A percentile compares a stretch with the other conserved stretches of the same genome.
Conservation (phyloP, 2,113 vertebrate species). For the Pitta sordida region DNA sequence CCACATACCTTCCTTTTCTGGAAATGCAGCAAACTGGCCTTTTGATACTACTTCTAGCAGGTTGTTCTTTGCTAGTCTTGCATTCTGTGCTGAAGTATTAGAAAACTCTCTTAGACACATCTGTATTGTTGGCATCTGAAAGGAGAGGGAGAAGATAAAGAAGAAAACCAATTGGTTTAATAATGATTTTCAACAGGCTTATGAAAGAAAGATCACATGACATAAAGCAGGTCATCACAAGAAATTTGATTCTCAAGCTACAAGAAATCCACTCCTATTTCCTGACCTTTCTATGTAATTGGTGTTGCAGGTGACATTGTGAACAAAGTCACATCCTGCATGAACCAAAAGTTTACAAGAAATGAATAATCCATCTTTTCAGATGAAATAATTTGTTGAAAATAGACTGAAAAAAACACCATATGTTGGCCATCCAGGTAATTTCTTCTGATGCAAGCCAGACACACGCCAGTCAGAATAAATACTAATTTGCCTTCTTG, state of each 20-base stretch:
- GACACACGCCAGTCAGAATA: neutral
- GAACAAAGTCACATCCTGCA: neutral
- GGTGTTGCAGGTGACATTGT: neutral
- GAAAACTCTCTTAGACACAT: neutral
- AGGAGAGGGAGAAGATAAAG: neutral
- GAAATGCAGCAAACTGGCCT: neutral
- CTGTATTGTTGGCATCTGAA: neutral
- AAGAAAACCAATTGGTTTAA: neutral
- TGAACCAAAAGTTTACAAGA: neutral
- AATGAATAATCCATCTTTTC: neutral
- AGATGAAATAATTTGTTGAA: neutral
- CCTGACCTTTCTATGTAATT: neutral
- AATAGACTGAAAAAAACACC: neutral
- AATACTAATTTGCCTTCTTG: neutral
- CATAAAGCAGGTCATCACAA: neutral
- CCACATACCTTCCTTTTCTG: neutral
- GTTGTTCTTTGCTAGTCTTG: neutral
- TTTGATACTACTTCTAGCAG: neutral
- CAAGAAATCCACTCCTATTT: neutral
- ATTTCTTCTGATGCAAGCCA: neutral
- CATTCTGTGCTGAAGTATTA: neutral
- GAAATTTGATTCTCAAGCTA: neutral
- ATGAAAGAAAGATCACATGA: neutral
- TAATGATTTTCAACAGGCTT: neutral
- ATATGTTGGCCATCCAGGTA: neutral